Percentiles rank a stretch among this genome's conserved stretches.
These are phyloP conservation scores for Hydraecia micacea DNA, from an alignment of 2,888 invertebrate genomes.

Conservation along the genomic window DNA sequence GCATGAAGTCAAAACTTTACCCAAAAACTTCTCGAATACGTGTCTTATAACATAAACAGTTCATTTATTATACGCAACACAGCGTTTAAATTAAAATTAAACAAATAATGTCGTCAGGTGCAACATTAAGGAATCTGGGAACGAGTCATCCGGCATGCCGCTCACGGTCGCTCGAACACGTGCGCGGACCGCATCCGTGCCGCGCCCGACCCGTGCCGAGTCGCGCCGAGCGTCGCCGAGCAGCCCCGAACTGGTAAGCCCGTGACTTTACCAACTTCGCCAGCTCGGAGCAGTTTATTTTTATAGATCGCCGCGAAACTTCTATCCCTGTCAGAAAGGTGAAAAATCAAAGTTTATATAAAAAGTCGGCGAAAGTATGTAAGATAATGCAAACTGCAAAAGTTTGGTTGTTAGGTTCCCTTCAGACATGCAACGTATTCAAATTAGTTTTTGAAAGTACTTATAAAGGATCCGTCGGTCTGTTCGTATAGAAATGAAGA, in stretches of 20 bases:
- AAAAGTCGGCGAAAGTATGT: slow-evolving; percentile 62
- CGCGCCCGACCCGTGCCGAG: slow-evolving; percentile 44
- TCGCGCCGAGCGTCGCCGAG: slow-evolving; percentile 35
- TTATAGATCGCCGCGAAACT: slow-evolving; percentile 70
- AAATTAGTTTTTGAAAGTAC: slow-evolving; percentile 64
- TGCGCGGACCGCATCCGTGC: slow-evolving; percentile 45
- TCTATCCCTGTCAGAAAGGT: slow-evolving; percentile 67
- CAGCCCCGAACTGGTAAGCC: slow-evolving; percentile 47
- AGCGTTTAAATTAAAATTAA: slow-evolving; percentile 53
- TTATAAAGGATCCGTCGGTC: slow-evolving; percentile 46
- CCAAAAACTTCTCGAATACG: slow-evolving; percentile 36
- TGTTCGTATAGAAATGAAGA: slow-evolving; percentile 31
- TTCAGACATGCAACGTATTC: slow-evolving; percentile 67
- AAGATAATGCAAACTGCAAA: slow-evolving; percentile 69
- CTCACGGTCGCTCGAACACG: slow-evolving; percentile 57
- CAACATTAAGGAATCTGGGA: slow-evolving; percentile 51
- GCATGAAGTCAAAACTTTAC: slow-evolving; percentile 39
- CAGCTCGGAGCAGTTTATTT: slow-evolving; percentile 68
- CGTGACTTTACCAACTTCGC: slow-evolving; percentile 56
- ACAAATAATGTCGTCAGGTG: slow-evolving; percentile 64
- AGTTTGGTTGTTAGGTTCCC: slow-evolving; percentile 69
- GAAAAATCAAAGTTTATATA: slow-evolving; percentile 72
- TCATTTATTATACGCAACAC: slow-evolving; percentile 40
- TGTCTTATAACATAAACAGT: slow-evolving; percentile 53
- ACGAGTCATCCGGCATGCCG: slow-evolving; percentile 45